Base-by-base conservation (phyloP, 2,113 vertebrate species). In the Terrapene triunguis region DNA sequence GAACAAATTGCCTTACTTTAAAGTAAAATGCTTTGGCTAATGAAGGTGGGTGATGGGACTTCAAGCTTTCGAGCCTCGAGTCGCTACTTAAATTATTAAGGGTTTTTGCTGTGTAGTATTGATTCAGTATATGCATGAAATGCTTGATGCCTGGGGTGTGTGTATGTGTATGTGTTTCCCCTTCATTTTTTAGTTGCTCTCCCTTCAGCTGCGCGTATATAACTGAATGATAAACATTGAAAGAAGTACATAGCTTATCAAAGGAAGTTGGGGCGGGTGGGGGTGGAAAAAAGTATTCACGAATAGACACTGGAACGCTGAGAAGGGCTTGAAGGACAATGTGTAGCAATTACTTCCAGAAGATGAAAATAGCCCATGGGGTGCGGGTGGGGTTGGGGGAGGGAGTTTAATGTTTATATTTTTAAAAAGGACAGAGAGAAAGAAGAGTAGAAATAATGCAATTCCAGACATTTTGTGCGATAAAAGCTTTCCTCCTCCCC, bases 211-310 rank as follows among this genome's bases (percentile, higher is more conserved):
- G 86, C 86, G 85, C 89, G 93, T 53, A 10, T 82, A 2, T 82
- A 59, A 92, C 96, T 87, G 96, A 94, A 85, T 87, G 91, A 91
- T 94, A 92, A 84, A 88, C 94, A 74, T 95, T 89, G 48, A 51
- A 38, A 94, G 94, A 96, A 98, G 97, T 97, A 87, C 92, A 95
- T 95, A 80, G 94, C 91, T 96, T 96, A 87, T 94, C 90, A 91
- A 98, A 97, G 98, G 98, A 98, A 98, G 98, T 98, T 97, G 87
- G 96, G 98, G 92, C 47, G 94, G 96, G 95, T 95, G 95, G 95
- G 94, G 93, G 79, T 81, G 88, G 96, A 92, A 96, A 88, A 94
- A 84, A 95, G 94, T 89, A 88, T 90, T 95, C 95, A 62, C 79
- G 21, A 86, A 86, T n/a, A 59, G 95, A 78, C 93, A 92, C 79